These are phyloP conservation scores for Microctonus hyperodae DNA, from an alignment of 2,888 invertebrate genomes.

Conservation along the genomic window DNA sequence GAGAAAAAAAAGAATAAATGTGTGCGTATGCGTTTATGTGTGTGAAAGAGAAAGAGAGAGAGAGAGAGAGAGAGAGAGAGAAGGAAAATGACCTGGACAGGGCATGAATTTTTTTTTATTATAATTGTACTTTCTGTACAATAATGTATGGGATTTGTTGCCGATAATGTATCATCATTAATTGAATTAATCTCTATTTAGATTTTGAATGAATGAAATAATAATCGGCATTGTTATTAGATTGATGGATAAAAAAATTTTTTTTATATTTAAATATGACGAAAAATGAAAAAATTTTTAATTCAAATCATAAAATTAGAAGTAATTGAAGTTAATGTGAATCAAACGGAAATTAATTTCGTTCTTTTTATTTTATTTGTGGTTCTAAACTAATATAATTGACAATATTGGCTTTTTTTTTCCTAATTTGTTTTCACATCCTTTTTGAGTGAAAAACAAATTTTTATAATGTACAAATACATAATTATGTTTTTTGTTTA, in stretches of 20 bases:
- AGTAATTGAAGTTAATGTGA: background rate
- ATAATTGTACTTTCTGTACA: slow-evolving; percentile 43
- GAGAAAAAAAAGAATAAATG: background rate
- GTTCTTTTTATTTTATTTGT: background rate
- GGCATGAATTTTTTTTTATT: slow-evolving; percentile 26
- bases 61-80: background rate
- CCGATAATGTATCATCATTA: slow-evolving; percentile 48
- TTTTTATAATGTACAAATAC: background rate
- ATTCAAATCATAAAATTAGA: too few species aligned
- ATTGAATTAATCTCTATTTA: slow-evolving; percentile 27
- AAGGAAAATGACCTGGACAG: too few species aligned
- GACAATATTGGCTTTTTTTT: background rate
- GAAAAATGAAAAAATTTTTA: background rate
- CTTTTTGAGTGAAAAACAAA: background rate
- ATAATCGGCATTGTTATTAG: slow-evolving; percentile 27
- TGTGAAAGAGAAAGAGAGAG: background rate
- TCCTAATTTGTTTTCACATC: background rate
- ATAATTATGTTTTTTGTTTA: slow-evolving; percentile 14
- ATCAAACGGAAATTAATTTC: background rate
- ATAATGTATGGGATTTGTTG: slow-evolving; percentile 59
- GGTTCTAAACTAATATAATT: background rate
- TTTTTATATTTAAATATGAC: slow-evolving; percentile 14
- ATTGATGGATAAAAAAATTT: slow-evolving; percentile 22
- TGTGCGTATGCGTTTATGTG: too few species aligned
- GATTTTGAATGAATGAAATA: slow-evolving; percentile 22